These are phyloP conservation scores for Setipinna tenuifilis DNA, from an alignment of 2,797 vertebrate genomes.

Conservation along the genomic window DNA sequence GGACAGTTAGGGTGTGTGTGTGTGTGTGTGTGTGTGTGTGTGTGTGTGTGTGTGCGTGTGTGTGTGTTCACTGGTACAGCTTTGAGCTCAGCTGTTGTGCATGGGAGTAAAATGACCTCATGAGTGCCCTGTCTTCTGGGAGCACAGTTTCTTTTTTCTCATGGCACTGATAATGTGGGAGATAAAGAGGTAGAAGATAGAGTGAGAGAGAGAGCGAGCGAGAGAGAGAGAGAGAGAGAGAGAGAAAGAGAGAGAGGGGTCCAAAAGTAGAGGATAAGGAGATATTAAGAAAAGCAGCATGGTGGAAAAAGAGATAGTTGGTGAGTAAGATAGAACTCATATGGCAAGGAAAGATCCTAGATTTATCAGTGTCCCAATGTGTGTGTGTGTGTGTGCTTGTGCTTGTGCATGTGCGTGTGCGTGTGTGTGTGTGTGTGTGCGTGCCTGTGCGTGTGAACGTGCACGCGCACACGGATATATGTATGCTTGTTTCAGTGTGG, in stretches of 20 bases:
- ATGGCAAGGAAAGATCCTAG: constrained; percentile 11
- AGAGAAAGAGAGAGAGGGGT: background rate
- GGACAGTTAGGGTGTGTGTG: background rate
- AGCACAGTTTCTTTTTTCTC: background rate
- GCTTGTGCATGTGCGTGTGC: background rate
- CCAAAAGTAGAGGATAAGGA: background rate
- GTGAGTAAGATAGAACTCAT: constrained; percentile 5
- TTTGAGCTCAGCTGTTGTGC: background rate
- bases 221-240: background rate
- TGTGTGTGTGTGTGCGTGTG: constrained; percentile 3
- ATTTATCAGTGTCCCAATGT: background rate
- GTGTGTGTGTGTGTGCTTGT: background rate
- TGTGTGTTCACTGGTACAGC: too few relatives aligned
- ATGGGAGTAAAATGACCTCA: background rate
- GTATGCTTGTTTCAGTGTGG: background rate
- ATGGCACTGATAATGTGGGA: background rate
- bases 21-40: background rate
- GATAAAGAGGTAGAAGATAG: background rate
- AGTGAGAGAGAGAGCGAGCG: background rate
- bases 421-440: background rate
- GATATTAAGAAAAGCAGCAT: background rate
- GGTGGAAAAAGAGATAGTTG: background rate
- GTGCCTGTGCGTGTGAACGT: background rate
- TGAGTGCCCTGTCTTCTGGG: background rate
- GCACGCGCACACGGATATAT: background rate